Evolutionary conservation across 2,888 invertebrate genomes (phyloP).

Genomic region (Myathropa florea): DNA sequence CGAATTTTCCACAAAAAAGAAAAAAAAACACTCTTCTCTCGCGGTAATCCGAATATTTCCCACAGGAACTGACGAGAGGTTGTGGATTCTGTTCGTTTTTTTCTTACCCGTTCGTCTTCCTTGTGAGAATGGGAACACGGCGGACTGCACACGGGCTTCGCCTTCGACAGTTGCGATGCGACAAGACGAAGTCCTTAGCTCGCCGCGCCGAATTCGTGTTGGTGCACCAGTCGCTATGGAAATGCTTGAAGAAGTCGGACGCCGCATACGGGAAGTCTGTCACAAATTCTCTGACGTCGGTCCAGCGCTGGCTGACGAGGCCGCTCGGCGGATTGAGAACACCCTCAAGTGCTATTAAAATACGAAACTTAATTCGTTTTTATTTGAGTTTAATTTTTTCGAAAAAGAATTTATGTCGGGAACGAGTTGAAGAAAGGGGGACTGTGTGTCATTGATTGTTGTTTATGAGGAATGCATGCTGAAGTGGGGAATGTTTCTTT

Average conservation of each 20-base stretch:
- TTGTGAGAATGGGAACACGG: constrained; percentile 62
- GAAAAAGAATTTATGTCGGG: neutral
- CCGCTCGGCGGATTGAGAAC: constrained; percentile 3
- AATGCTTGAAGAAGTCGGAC: neutral
- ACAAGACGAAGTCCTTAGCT: neutral
- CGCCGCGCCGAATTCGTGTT: neutral
- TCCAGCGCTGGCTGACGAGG: neutral
- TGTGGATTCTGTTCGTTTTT: constrained; percentile 13
- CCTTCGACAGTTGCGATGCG: neutral
- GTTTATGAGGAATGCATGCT: constrained; percentile 13
- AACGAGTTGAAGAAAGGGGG: neutral
- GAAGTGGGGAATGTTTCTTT: neutral
- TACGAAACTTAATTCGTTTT: constrained; percentile 25
- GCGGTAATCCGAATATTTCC: constrained; percentile 64
- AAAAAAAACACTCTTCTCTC: constrained; percentile 38
- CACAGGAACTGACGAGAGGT: constrained; percentile 59
- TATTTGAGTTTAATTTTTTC: constrained; percentile 8
- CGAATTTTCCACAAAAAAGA: constrained; percentile 56
- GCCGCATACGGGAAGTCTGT: neutral
- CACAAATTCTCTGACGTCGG: neutral
- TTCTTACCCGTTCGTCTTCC: neutral
- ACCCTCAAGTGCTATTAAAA: constrained; percentile 43
- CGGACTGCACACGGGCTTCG: neutral
- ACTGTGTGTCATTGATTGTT: neutral
- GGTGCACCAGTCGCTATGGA: neutral